Evolutionary conservation across 2,888 invertebrate genomes (phyloP).

Genomic region (Auanema freiburgensis): DNA sequence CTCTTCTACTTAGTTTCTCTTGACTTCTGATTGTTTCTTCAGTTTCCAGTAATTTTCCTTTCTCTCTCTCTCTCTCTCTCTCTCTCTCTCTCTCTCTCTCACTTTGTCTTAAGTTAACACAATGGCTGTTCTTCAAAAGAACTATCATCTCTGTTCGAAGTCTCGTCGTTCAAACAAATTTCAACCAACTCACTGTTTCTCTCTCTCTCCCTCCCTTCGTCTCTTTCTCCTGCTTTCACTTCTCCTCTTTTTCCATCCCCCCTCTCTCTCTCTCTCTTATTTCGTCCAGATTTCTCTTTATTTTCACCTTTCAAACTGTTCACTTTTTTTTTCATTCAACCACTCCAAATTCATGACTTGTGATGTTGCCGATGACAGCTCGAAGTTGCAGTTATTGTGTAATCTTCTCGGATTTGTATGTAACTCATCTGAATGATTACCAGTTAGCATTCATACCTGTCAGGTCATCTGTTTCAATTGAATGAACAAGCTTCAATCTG

Average conservation of each 20-base stretch:
- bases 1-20: background rate
- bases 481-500: too few species aligned
- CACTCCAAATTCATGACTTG: background rate
- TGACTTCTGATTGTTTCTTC: constrained; percentile 2
- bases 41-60: background rate
- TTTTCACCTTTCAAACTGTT: background rate
- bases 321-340: background rate
- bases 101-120: background rate
- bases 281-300: background rate
- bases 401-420: background rate
- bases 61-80: constrained; percentile 7
- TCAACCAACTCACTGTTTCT: background rate
- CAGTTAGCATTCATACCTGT: background rate
- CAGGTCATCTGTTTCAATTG: background rate
- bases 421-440: background rate
- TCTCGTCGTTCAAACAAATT: too few species aligned
- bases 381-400: background rate
- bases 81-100: constrained; percentile 13
- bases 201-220: constrained; percentile 1
- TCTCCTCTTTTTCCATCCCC: constrained; percentile 7
- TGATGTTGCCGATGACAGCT: too few species aligned
- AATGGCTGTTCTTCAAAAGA: background rate
- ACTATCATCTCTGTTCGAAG: too few species aligned
- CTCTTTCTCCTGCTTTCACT: constrained; percentile 1
- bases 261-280: constrained; percentile 10